These are phyloP conservation scores for Steinernema feltiae DNA, from an alignment of 1,140 invertebrate genomes.

Conservation along the genomic window DNA sequence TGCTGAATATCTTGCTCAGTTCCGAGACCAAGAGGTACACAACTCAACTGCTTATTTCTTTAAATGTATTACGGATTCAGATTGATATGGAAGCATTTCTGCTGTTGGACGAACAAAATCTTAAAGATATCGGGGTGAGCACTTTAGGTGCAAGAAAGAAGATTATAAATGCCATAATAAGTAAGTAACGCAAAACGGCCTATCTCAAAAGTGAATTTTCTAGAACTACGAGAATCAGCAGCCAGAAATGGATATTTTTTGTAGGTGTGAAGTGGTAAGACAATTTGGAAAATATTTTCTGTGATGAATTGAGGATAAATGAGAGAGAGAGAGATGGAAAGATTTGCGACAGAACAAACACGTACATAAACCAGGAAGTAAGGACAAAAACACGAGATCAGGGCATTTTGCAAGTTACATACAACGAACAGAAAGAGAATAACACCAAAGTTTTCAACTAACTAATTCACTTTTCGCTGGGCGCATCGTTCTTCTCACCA, in stretches of 20 bases:
- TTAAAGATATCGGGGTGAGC: conserved; percentile 52
- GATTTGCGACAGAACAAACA: no score
- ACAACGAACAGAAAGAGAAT: no score
- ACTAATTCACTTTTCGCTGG: no score
- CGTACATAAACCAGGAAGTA: no score
- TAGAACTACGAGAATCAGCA: conserved; percentile 47
- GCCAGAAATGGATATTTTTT: neutral
- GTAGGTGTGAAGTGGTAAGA: neutral
- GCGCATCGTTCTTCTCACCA: no score
- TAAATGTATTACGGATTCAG: conserved; percentile 30
- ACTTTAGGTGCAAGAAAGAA: conserved; percentile 56
- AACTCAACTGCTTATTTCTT: neutral
- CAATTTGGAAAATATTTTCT: neutral
- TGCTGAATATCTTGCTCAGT: conserved; percentile 48
- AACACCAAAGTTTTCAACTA: no score
- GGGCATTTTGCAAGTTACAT: no score
- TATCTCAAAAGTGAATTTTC: conserved; percentile 11
- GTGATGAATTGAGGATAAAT: no score
- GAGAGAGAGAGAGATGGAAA: no score
- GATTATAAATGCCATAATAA: conserved; percentile 53
- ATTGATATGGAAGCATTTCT: conserved; percentile 57
- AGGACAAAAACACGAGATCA: no score
- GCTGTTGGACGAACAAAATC: conserved; percentile 51
- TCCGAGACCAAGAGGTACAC: conserved; percentile 51
- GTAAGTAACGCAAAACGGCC: conserved; percentile 10